A percentile compares a stretch with the other conserved stretches of the same genome.
These are phyloP conservation scores for Holothuria leucospilota DNA, from an alignment of 53 echinoderm and acorn worm genomes.

Conservation along the genomic window DNA sequence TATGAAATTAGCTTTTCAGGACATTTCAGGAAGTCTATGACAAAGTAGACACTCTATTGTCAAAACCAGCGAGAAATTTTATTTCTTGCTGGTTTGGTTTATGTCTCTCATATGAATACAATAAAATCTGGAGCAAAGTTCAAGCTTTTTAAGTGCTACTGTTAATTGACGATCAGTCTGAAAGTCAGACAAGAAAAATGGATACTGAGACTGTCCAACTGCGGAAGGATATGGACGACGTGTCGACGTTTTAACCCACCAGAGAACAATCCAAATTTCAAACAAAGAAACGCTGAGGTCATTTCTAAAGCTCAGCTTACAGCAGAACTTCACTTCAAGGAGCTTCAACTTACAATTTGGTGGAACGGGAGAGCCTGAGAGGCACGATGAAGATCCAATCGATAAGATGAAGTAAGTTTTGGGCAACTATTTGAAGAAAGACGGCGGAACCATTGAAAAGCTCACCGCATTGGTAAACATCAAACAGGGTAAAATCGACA, in stretches of 20 bases:
- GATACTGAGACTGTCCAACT: neutral
- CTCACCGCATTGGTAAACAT: neutral
- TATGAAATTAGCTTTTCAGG: too few relatives aligned
- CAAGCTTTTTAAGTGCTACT: neutral
- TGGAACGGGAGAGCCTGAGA: neutral
- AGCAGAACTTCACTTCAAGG: neutral
- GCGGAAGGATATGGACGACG: slow-evolving; percentile 9
- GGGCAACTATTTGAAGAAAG: neutral
- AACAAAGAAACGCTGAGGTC: neutral
- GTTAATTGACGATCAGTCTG: neutral
- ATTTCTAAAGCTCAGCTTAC: neutral
- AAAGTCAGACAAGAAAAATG: neutral
- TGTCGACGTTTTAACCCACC: neutral
- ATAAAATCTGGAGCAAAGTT: neutral
- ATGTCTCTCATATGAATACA: neutral
- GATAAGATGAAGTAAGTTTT: neutral
- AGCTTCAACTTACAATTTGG: slow-evolving; percentile 4
- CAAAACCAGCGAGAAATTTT: too few relatives aligned
- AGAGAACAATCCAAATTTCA: neutral
- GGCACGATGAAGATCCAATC: neutral
- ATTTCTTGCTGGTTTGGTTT: too few relatives aligned
- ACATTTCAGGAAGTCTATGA: too few relatives aligned
- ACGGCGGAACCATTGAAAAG: neutral
- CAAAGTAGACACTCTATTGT: too few relatives aligned
- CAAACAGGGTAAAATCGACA: neutral